phyloP scores from a whole-genome alignment of 1,140 invertebrate genomes.

The Drosophila setifemur region DNA sequence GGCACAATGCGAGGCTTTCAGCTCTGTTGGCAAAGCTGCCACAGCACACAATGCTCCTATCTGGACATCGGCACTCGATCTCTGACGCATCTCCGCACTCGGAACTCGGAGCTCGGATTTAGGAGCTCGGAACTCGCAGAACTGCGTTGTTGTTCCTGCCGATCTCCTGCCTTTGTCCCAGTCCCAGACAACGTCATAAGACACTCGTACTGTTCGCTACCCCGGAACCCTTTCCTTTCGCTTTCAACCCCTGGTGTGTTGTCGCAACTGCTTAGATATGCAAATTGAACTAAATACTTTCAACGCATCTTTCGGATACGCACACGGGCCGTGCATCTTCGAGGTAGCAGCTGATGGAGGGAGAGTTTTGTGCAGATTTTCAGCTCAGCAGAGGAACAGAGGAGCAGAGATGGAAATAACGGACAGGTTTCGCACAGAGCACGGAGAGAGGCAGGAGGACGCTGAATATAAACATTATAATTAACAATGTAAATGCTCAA shows the following conservation, averaged over 20 bases:
- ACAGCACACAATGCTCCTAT: conserved; percentile 62
- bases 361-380: conserved; percentile 6
- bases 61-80: conserved; percentile 54
- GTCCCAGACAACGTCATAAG: conserved; percentile 69
- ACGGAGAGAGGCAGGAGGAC: no score
- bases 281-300: conserved; percentile 77
- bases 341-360: conserved; percentile 5
- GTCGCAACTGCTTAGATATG: conserved; percentile 78
- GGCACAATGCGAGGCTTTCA: conserved; percentile 74
- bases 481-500: conserved; percentile 50
- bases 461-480: conserved; percentile 44
- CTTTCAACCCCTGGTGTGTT: conserved; percentile 55
- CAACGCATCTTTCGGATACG: conserved; percentile 68
- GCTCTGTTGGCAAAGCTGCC: conserved; percentile 75
- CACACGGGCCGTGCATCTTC: conserved; percentile 10
- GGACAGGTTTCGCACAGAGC: conserved; percentile 27
- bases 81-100: conserved; percentile 32
- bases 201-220: conserved; percentile 71
- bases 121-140: no score
- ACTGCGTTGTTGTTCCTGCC: conserved; percentile 36
- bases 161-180: conserved; percentile 21
- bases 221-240: background rate
- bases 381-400: background rate
- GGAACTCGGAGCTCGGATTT: no score
- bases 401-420: conserved; percentile 14